Percentiles rank a stretch among this genome's conserved stretches.
phyloP scores from a whole-genome alignment of 2,888 invertebrate species.

The Drosophila yooni region DNA sequence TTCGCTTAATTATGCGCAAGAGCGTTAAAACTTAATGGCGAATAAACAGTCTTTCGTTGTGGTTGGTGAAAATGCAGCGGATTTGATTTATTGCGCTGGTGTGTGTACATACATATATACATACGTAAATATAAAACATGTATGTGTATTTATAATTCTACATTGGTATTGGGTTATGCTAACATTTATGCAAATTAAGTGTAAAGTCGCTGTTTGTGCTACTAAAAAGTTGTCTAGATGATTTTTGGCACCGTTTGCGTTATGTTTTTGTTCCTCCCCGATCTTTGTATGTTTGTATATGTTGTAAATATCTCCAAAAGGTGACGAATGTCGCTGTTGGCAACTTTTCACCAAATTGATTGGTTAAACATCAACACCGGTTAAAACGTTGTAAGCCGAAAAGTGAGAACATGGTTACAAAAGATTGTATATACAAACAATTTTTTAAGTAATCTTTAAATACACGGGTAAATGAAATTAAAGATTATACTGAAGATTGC shows the following conservation, averaged over 20 bases:
- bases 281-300: background rate
- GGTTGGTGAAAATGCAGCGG: conserved; percentile 72
- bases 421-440: background rate
- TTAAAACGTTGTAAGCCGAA: conserved; percentile 51
- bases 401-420: conserved; percentile 5
- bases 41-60: conserved; percentile 65
- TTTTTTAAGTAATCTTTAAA: background rate
- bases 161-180: conserved; percentile 10
- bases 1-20: conserved; percentile 75
- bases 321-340: conserved; percentile 36
- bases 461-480: background rate
- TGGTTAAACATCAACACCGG: conserved; percentile 40
- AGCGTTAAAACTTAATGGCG: conserved; percentile 76
- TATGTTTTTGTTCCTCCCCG: conserved; percentile 20
- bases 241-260: conserved; percentile 53
- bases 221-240: conserved; percentile 37
- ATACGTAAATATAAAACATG: background rate
- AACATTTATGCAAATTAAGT: conserved; percentile 49
- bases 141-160: background rate
- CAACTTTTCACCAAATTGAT: conserved; percentile 57
- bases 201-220: conserved; percentile 37
- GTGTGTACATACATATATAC: background rate
- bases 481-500: background rate
- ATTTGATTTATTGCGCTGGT: conserved; percentile 46
- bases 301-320: conserved; percentile 30